phyloP scores from a whole-genome alignment of 2,113 vertebrate species.

The Nyctereutes procyonoides region DNA sequence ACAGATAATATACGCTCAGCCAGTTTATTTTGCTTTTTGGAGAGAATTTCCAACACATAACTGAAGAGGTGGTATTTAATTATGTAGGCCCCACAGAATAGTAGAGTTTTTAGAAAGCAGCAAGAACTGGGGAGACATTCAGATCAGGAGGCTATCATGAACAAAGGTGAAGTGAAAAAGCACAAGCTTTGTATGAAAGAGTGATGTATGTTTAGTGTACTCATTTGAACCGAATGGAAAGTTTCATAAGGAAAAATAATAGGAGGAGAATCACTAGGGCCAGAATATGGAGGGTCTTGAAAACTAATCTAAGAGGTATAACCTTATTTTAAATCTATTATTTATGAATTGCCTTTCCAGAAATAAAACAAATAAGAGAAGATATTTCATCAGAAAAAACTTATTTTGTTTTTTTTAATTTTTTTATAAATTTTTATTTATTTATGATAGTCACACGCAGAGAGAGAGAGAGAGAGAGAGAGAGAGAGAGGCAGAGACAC shows the following conservation, averaged over 20 bases:
- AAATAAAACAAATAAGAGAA: not conserved
- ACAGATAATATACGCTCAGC: not conserved
- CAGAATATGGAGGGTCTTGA: not conserved
- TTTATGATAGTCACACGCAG: too few relatives aligned
- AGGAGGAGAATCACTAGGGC: not conserved
- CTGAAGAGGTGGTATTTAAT: constrained; percentile 2
- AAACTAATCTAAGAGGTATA: not conserved
- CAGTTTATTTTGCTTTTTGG: constrained; percentile 56
- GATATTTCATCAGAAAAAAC: not conserved
- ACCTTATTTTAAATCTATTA: not conserved
- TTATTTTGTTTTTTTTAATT: too few relatives aligned
- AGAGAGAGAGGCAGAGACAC: too few relatives aligned
- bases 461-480: too few relatives aligned
- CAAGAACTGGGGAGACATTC: not conserved
- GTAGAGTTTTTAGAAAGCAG: not conserved
- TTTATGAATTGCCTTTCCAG: not conserved
- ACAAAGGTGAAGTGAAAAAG: not conserved
- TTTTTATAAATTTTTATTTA: too few relatives aligned
- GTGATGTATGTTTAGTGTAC: not conserved
- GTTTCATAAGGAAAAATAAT: not conserved
- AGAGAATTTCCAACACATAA: constrained; percentile 7
- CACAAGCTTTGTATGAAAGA: not conserved
- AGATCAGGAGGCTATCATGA: not conserved
- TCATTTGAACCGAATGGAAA: not conserved
- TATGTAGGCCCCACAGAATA: not conserved